Evolutionary conservation across 1,140 invertebrate species (phyloP).

Genomic region (Nomia melanderi): DNA sequence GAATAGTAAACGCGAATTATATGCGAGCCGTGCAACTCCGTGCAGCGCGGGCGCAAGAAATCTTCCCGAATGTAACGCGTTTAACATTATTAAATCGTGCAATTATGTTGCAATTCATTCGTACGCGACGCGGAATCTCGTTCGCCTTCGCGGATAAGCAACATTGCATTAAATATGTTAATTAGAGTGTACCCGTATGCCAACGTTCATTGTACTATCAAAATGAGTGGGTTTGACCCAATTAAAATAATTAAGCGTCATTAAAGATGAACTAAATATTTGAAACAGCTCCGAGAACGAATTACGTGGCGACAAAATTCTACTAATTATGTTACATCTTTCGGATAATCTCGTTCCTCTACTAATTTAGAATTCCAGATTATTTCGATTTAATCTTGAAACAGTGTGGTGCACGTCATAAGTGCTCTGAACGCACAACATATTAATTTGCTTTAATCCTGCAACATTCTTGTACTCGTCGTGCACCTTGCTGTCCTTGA

Average conservation of each 20-base stretch:
- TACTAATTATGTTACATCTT: neutral
- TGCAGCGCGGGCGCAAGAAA: neutral
- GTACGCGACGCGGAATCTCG: neutral
- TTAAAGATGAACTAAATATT: neutral
- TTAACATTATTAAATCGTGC: conserved; percentile 7
- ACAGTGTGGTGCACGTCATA: no score
- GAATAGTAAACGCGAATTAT: neutral
- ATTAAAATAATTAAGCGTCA: neutral
- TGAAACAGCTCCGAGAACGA: neutral
- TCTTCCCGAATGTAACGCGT: conserved; percentile 12
- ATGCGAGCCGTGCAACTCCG: neutral
- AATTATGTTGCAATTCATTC: conserved; percentile 35
- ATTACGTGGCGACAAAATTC: neutral
- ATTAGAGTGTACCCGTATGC: neutral
- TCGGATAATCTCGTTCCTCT: neutral
- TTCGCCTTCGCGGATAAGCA: neutral
- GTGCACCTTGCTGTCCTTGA: no score
- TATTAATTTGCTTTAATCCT: no score
- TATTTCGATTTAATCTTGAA: neutral
- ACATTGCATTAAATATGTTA: conserved; percentile 11
- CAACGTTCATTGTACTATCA: neutral
- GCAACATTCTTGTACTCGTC: no score
- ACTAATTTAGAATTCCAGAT: neutral
- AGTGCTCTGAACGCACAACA: no score
- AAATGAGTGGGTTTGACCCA: conserved; percentile 3